Percentiles rank a stretch among this genome's conserved stretches.
Evolutionary conservation across 2,797 vertebrate species (phyloP).

Genomic region (Artibeus lituratus): DNA sequence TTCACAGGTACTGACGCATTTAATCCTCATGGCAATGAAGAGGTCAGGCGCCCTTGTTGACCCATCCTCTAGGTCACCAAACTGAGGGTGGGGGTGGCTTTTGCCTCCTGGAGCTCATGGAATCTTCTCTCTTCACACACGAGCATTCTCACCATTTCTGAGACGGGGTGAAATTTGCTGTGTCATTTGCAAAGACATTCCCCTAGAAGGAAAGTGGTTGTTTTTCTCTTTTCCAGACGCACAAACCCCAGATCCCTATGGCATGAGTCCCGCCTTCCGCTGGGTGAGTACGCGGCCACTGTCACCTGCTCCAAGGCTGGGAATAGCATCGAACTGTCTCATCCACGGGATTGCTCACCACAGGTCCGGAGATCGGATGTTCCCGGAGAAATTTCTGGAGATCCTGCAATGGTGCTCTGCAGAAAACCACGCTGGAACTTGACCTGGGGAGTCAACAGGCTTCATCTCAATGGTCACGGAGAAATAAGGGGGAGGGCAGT

Average conservation of each 20-base stretch:
- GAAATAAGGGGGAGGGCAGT: no score
- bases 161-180: not conserved
- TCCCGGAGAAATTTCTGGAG: not conserved
- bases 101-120: not conserved
- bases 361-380: not conserved
- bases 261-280: fast-evolving
- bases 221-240: not conserved
- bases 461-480: not conserved
- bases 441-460: not conserved
- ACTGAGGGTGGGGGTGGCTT: not conserved
- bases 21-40: fast-evolving
- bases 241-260: not conserved
- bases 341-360: fast-evolving
- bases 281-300: fast-evolving
- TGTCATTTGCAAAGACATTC: not conserved
- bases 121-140: not conserved
- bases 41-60: fast-evolving
- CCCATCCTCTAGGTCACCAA: not conserved
- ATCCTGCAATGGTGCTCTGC: fast-evolving
- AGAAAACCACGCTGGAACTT: not conserved
- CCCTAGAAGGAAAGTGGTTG: not conserved
- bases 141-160: not conserved
- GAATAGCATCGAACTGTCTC: fast-evolving
- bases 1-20: not conserved
- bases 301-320: fast-evolving